These are phyloP conservation scores for Capitulum mitella DNA, from an alignment of 2,888 invertebrate genomes.

Conservation along the genomic window DNA sequence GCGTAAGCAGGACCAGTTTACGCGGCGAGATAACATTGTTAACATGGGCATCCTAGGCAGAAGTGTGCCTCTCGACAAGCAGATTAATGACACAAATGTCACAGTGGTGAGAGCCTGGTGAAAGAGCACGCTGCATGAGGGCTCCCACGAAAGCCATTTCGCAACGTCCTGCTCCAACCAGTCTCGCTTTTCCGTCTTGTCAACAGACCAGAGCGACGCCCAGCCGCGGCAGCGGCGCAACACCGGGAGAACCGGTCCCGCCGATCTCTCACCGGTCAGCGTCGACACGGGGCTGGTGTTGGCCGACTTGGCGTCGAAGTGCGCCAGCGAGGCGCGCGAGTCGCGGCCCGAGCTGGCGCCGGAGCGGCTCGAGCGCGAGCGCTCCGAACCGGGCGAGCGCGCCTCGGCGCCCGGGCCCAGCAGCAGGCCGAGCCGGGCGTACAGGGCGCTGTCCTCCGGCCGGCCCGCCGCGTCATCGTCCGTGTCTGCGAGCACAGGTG, in stretches of 20 bases:
- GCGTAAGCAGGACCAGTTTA: no score
- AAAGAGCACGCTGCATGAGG: not conserved
- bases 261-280: constrained; percentile 61
- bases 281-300: constrained; percentile 87
- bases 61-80: no score
- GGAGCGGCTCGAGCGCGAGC: constrained; percentile 39
- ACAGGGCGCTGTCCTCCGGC: constrained; percentile 46
- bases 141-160: not conserved
- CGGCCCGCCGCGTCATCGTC: constrained; percentile 19
- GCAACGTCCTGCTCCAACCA: not conserved
- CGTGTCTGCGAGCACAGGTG: not conserved
- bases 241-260: no score
- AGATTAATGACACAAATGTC: no score
- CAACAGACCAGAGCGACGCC: no score
- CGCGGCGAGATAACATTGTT: no score
- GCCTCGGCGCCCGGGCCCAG: constrained; percentile 58
- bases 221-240: no score
- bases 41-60: no score
- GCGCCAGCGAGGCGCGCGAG: constrained; percentile 52
- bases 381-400: constrained; percentile 41
- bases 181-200: not conserved
- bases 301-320: constrained; percentile 61
- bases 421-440: constrained; percentile 72
- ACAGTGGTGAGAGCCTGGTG: no score
- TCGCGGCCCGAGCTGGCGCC: constrained; percentile 50